Evolutionary conservation across 2,888 invertebrate species (phyloP), one percentile per base, ranked within the genome.

Genomic region (Lasioglossum marginatum): DNA sequence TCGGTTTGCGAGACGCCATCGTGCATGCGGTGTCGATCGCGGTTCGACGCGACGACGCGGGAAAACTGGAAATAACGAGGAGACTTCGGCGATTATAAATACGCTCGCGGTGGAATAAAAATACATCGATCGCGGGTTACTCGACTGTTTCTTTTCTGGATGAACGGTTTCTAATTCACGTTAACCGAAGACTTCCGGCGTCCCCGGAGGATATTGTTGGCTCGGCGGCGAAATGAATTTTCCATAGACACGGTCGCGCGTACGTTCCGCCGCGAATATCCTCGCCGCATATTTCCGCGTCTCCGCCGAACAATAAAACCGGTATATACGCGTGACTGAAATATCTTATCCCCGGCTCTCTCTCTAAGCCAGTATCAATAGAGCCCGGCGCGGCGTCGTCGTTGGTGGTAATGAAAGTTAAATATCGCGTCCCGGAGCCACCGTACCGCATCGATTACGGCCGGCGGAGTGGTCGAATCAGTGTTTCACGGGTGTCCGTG

Each of bases 351-450:
- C 90, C 77, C 85, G 91, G 92, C 93, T 93, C 90, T 90, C 70
- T 68, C 79, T 90, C 91, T 89, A 85, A 90, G 90, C 91, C 92
- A 94, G 92, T 93, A 92, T 92, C 93, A 90, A 93, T 91, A 92
- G 90, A 92, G 93, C 91, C 91, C 88, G 90, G 91, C 90, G 92
- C 89, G 19, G 68, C 40, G 40, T 70, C 70, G 57, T 57, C 57
- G n/a, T 37, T 81, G 89, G 86, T 89, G 89, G 90, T 94, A 94
- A 94, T 93, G 94, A 93, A 94, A 94, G 93, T 93, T 93, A 94
- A 94, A 94, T 93, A 94, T 87, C 90, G 63, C 63, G 31, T 34
- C 63, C 16, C 63, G 31, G 34, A 19, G 31, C 74, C 37, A 43
- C 73, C 72, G 84, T 81, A 83, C 81, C 82, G 84, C 82, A 83